phyloP scores from a whole-genome alignment of 2,797 vertebrate genomes.

The Eutrigla gurnardus region DNA sequence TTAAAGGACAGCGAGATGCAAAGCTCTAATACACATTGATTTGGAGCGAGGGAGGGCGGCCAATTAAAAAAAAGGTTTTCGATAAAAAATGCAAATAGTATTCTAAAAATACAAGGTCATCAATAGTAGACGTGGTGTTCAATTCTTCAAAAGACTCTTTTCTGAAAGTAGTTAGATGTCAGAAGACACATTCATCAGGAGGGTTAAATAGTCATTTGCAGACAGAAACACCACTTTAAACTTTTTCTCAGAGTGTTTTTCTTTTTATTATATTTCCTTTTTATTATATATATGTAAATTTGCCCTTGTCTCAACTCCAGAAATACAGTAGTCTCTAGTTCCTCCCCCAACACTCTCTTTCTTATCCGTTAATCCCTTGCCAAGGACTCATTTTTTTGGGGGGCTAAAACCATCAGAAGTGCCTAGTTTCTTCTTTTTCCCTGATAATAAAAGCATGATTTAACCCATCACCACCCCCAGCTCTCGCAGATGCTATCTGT shows the following conservation, averaged over 20 bases:
- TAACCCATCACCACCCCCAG: constrained; percentile 50
- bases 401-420: constrained; percentile 64
- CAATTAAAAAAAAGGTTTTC: constrained; percentile 68
- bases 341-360: constrained; percentile 48
- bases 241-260: constrained; percentile 35
- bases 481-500: constrained; percentile 58
- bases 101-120: constrained; percentile 67
- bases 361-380: constrained; percentile 65
- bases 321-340: constrained; percentile 44
- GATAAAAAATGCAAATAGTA: constrained; percentile 71
- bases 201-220: constrained; percentile 5
- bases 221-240: constrained; percentile 36
- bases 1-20: constrained; percentile 60
- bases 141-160: constrained; percentile 12
- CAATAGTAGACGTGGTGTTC: neutral
- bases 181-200: constrained; percentile 3
- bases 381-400: constrained; percentile 71
- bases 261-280: neutral
- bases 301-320: constrained; percentile 51
- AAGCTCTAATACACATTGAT: constrained; percentile 69
- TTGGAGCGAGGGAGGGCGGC: constrained; percentile 27
- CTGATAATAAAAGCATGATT: constrained; percentile 65
- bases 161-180: neutral
- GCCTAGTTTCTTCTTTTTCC: constrained; percentile 32
- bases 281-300: constrained; percentile 7